These are phyloP conservation scores for Copidosoma floridanum DNA, from an alignment of 1,140 invertebrate genomes.

Conservation along the genomic window DNA sequence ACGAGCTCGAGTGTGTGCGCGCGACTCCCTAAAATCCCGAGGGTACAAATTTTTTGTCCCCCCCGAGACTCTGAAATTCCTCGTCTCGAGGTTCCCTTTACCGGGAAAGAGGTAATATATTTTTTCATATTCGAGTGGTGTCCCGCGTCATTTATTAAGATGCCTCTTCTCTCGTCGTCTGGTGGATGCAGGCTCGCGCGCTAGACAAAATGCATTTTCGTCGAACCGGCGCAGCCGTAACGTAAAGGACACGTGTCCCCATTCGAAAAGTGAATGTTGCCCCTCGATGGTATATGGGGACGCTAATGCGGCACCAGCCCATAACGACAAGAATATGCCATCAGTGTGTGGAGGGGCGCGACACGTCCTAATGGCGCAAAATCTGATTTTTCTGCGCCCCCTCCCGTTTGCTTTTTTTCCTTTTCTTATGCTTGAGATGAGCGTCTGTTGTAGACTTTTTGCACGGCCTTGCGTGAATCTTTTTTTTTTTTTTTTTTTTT, in stretches of 20 bases:
- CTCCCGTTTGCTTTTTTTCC: neutral
- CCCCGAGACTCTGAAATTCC: no score
- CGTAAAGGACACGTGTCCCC: slow-evolving; percentile 37
- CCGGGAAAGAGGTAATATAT: slow-evolving; percentile 7
- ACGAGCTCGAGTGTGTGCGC: no score
- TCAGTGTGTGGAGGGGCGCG: slow-evolving; percentile 33
- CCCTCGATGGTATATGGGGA: slow-evolving; percentile 2
- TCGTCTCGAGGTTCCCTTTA: no score
- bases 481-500: no score
- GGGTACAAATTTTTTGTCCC: no score
- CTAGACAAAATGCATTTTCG: slow-evolving; percentile 31
- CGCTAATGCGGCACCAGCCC: neutral
- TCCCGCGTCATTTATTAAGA: neutral
- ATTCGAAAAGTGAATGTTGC: slow-evolving; percentile 32
- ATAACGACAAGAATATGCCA: neutral
- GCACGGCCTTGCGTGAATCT: no score
- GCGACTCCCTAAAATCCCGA: no score
- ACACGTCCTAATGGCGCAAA: neutral
- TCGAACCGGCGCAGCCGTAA: slow-evolving; percentile 18
- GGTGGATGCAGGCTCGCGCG: neutral
- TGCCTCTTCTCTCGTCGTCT: neutral
- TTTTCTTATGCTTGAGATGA: neutral
- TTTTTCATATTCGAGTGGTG: neutral
- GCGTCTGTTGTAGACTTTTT: no score
- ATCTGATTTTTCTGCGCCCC: neutral